phyloP scores from a whole-genome alignment of 2,113 vertebrate genomes.

The Nanorana parkeri region DNA sequence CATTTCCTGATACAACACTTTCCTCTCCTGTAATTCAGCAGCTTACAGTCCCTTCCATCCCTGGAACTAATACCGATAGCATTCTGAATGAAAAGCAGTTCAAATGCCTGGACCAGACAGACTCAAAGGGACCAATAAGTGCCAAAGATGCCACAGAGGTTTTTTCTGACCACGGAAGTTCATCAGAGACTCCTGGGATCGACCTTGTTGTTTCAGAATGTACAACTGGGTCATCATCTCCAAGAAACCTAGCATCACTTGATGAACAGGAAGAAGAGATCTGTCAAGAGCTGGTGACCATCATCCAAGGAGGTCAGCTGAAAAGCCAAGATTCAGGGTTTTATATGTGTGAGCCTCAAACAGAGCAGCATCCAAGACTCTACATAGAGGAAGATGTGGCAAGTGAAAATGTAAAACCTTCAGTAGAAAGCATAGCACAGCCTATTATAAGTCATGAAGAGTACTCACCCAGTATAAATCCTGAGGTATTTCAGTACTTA shows the following conservation, averaged over 20 bases:
- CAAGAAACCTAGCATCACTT: constrained; percentile 55
- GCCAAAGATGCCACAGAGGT: constrained; percentile 45
- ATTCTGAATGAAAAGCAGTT: constrained; percentile 54
- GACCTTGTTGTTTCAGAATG: constrained; percentile 27
- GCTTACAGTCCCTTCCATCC: constrained; percentile 16
- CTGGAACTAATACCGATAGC: constrained; percentile 45
- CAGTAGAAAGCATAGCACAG: constrained; percentile 61
- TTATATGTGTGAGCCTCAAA: constrained; percentile 52
- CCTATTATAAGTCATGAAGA: constrained; percentile 68
- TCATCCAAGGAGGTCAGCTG: constrained; percentile 62
- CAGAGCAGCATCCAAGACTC: constrained; percentile 72
- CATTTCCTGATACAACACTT: constrained; percentile 58
- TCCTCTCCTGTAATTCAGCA: constrained; percentile 56
- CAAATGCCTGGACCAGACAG: constrained; percentile 33
- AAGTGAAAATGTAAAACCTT: constrained; percentile 62
- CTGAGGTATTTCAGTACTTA: constrained; percentile 80
- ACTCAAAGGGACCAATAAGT: constrained; percentile 57
- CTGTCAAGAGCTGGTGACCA: constrained; percentile 64
- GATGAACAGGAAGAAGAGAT: constrained; percentile 69
- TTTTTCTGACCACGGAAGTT: constrained; percentile 48
- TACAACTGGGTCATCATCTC: constrained; percentile 49
- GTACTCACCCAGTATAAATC: constrained; percentile 61
- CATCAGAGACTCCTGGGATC: constrained; percentile 38
- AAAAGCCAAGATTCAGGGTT: constrained; percentile 60
- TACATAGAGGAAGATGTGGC: constrained; percentile 86